phyloP scores from a whole-genome alignment of 1,140 invertebrate genomes.

The Asobara japonica region DNA sequence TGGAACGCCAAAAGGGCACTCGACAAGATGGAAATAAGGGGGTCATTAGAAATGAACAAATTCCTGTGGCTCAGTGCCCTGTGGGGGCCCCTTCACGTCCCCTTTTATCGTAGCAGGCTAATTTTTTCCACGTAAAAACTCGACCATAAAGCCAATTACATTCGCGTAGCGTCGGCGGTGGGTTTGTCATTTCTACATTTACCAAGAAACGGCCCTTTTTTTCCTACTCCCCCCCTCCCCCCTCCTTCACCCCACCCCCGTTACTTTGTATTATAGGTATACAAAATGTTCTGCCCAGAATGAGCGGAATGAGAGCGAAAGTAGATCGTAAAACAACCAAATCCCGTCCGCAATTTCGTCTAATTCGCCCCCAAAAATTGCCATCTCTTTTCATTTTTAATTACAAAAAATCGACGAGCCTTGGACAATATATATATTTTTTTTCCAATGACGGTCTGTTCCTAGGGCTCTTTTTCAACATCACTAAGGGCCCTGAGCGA shows the following conservation, averaged over 20 bases:
- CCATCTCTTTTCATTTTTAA: background rate
- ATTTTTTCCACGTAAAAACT: slow-evolving; percentile 51
- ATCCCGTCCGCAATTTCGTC: background rate
- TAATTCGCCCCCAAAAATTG: background rate
- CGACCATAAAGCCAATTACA: slow-evolving; percentile 53
- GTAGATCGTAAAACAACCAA: slow-evolving; percentile 1
- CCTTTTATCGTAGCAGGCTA: slow-evolving; percentile 34
- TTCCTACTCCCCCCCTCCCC: background rate
- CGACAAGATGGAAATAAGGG: slow-evolving; percentile 24
- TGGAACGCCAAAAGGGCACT: background rate
- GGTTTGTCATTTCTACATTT: slow-evolving; percentile 49
- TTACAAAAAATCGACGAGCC: background rate
- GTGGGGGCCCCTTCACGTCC: slow-evolving; percentile 9
- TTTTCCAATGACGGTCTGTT: background rate
- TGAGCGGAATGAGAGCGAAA: background rate
- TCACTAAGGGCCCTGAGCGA: too few relatives aligned
- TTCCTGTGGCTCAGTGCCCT: slow-evolving; percentile 19
- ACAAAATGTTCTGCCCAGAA: background rate
- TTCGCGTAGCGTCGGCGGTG: slow-evolving; percentile 21
- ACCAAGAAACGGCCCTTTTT: background rate
- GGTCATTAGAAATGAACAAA: slow-evolving; percentile 23
- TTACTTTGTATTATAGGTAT: slow-evolving; percentile 14
- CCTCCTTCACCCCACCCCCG: background rate
- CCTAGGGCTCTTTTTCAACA: too few relatives aligned
- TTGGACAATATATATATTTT: background rate